A percentile compares a stretch with the other conserved stretches of the same genome.
Conservation (phyloP, 1,140 invertebrate genomes). For the Drosophila micromelanica region DNA sequence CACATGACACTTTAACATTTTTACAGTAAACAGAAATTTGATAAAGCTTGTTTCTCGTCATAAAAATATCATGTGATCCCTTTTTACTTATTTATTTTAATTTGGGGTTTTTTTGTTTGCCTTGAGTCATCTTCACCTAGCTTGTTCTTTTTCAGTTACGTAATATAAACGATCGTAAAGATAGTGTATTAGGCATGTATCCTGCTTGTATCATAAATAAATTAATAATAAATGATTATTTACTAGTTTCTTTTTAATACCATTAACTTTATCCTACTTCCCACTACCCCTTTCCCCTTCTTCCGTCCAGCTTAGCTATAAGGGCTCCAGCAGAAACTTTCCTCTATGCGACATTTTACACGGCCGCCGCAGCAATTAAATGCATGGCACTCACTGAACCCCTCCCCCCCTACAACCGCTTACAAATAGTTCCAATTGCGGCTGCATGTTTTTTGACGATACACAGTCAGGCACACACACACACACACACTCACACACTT, state of each 20-base stretch:
- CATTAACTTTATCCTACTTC: background rate
- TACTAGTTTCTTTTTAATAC: background rate
- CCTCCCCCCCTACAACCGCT: constrained; percentile 9
- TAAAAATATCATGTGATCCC: constrained; percentile 1
- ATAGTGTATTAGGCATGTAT: background rate
- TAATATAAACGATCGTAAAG: background rate
- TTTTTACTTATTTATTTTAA: background rate
- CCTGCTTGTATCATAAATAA: background rate
- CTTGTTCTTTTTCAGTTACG: background rate
- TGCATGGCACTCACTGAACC: constrained; percentile 47
- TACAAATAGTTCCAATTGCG: constrained; percentile 74
- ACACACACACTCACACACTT: constrained; percentile 39
- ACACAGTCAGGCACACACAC: constrained; percentile 41
- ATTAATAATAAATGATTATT: too few relatives aligned
- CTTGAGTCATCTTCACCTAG: too few relatives aligned
- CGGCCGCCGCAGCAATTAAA: constrained; percentile 60
- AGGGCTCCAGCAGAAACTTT: constrained; percentile 22
- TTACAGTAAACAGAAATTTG: constrained; percentile 7
- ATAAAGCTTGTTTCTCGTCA: background rate
- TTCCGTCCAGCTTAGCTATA: background rate
- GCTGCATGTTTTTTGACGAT: constrained; percentile 73
- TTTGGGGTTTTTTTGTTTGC: too few relatives aligned
- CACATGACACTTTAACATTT: background rate
- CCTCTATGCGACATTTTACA: constrained; percentile 34
- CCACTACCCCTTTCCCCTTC: background rate